Base-by-base conservation (phyloP, 2,888 invertebrate genomes). In the Cephonodes hylas region DNA sequence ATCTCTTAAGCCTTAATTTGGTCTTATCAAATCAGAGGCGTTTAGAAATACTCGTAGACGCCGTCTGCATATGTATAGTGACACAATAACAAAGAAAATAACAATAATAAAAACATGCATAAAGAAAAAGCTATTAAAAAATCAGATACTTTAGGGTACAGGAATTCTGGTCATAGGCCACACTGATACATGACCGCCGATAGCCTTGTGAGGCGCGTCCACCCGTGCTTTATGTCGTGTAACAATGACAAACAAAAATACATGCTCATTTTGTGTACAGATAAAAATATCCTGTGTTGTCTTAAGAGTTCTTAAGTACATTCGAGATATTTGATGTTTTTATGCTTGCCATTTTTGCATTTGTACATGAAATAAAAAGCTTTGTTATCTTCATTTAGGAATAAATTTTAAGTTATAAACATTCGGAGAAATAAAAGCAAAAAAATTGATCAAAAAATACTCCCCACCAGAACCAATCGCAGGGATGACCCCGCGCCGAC, bases 401-500 rank as follows among this genome's bases (percentile, higher is more conserved):
- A n/a, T n/a, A n/a, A n/a, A n/a, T n/a, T n/a, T n/a, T n/a, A n/a
- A n/a, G n/a, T n/a, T n/a, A n/a, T n/a, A 44, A 44, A 20, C 20
- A 44, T 44, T 44, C n/a, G n/a, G 44, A 10, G 15, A 44, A 44
- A 20, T 20, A 58, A 22, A 58, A 23, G 22, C 13, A 22, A 34
- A 22, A 34, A n/a, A 15, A 10, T n/a, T 38, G 13, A 38, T 57
- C 57, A 22, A 53, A 60, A 42, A 60, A 46, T 22, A 34, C 8
- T 46, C 22, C 34, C 23, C 31, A 46, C 46, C 53, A 25, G 53
- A 60, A 42, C 48, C 57, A 60, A 42, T 60, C 60, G 38, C 31
- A 46, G 42, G 53, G 67, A 65, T 71, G 70, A 72, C 72, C 71
- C 68, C 25, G 18, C 25, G 60, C 42, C 53, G 27, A 71, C 72